These are phyloP conservation scores for Eledone cirrhosa DNA, from an alignment of 2,888 invertebrate genomes.

Conservation along the genomic window DNA sequence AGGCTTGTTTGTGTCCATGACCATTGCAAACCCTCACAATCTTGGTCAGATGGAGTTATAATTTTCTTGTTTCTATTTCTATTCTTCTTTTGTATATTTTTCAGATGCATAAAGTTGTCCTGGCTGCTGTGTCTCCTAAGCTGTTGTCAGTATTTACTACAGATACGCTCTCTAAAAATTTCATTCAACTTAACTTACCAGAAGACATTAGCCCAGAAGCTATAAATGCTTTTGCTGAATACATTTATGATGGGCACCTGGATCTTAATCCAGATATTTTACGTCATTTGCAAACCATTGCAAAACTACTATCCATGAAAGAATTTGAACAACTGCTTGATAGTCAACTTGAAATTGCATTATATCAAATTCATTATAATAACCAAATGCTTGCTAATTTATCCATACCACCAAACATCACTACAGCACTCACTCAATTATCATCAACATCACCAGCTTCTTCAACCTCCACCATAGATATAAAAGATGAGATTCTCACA, in stretches of 20 bases:
- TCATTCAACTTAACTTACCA: conserved; percentile 1
- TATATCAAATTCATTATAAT: not conserved
- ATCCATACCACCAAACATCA: too few species aligned
- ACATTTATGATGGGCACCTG: not conserved
- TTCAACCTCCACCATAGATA: too few species aligned
- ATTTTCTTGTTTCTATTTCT: too few species aligned
- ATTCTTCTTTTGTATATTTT: not conserved
- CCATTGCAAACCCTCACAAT: too few species aligned
- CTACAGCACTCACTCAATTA: too few species aligned
- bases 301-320: not conserved
- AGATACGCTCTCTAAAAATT: not conserved
- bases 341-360: not conserved
- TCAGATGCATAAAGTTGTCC: conserved; percentile 13
- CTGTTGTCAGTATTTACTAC: conserved; percentile 1
- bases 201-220: not conserved
- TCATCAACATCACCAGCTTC: too few species aligned
- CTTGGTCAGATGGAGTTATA: too few species aligned
- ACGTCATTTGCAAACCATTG: not conserved
- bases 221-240: not conserved
- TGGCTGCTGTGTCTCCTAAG: not conserved
- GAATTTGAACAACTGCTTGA: conserved; percentile 5
- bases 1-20: too few species aligned
- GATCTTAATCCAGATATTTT: conserved; percentile 12
- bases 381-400: too few species aligned
- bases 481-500: too few species aligned